Percentiles rank a stretch among this genome's conserved stretches.
Conservation (phyloP, 1,140 invertebrate genomes). For the Bombus affinis region DNA sequence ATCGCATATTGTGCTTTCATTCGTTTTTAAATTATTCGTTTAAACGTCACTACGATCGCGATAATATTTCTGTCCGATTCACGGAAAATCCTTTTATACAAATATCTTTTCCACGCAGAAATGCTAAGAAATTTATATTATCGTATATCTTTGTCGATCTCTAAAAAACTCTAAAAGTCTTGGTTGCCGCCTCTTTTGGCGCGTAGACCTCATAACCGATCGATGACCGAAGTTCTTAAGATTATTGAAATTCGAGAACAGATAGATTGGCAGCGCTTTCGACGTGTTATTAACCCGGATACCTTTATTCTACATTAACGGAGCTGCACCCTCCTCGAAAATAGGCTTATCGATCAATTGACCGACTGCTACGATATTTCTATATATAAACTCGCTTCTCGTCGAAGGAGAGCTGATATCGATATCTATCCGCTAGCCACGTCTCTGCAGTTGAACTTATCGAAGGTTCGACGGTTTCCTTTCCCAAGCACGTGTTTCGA, state of each 20-base stretch:
- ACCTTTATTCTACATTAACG: not conserved
- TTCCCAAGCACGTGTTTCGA: constrained; percentile 12
- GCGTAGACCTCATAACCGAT: not conserved
- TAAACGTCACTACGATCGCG: not conserved
- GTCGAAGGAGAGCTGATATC: not conserved
- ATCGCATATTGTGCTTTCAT: not conserved
- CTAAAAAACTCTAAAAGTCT: not conserved
- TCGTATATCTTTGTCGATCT: not conserved
- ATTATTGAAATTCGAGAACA: not conserved
- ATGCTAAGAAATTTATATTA: not conserved
- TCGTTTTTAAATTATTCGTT: not conserved
- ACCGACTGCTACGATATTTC: constrained; percentile 9
- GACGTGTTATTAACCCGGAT: constrained; percentile 22
- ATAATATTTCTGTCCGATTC: too few species aligned
- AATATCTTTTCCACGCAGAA: not conserved
- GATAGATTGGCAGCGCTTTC: not conserved
- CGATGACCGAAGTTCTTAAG: not conserved
- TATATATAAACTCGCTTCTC: constrained; percentile 20
- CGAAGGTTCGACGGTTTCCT: constrained; percentile 19
- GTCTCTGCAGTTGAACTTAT: constrained; percentile 32
- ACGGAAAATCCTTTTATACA: too few species aligned
- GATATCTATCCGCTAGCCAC: not conserved
- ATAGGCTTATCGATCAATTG: constrained; percentile 15
- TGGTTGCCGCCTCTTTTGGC: not conserved
- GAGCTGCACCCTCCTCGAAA: not conserved